Percentiles rank a stretch among this genome's conserved stretches.
phyloP scores from a whole-genome alignment of 2,113 vertebrate species.

The Eonycteris spelaea region DNA sequence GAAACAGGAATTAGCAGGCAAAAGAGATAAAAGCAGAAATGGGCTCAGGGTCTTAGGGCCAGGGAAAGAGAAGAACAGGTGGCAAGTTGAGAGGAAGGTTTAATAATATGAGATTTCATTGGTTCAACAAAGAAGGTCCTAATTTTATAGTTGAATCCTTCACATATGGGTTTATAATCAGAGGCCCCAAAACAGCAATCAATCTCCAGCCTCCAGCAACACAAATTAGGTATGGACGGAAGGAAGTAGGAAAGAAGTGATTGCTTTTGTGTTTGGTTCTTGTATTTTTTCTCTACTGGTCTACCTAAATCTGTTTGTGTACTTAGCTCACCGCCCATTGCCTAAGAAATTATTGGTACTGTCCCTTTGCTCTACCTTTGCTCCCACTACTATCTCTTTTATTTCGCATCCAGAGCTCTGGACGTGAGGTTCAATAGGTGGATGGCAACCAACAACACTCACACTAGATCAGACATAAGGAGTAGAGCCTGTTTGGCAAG shows the following conservation, averaged over 20 bases:
- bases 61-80: constrained; percentile 77
- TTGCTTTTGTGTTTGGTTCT: constrained; percentile 39
- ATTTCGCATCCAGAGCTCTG: background rate
- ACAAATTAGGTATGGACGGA: constrained; percentile 75
- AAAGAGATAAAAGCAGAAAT: constrained; percentile 73
- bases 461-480: background rate
- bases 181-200: constrained; percentile 74
- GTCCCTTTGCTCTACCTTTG: background rate
- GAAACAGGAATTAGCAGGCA: constrained; percentile 75
- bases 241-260: constrained; percentile 37
- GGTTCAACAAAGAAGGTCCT: constrained; percentile 77
- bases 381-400: background rate
- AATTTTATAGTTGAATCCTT: constrained; percentile 74
- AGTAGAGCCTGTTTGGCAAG: background rate
- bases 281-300: background rate
- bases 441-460: background rate
- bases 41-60: constrained; percentile 65
- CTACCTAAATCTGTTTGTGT: constrained; percentile 54
- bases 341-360: background rate
- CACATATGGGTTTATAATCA: constrained; percentile 78
- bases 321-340: background rate
- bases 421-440: background rate
- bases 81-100: constrained; percentile 72
- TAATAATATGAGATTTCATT: constrained; percentile 79
- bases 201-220: constrained; percentile 70